phyloP scores from a whole-genome alignment of 2,888 invertebrate species.

The Cancer borealis region DNA sequence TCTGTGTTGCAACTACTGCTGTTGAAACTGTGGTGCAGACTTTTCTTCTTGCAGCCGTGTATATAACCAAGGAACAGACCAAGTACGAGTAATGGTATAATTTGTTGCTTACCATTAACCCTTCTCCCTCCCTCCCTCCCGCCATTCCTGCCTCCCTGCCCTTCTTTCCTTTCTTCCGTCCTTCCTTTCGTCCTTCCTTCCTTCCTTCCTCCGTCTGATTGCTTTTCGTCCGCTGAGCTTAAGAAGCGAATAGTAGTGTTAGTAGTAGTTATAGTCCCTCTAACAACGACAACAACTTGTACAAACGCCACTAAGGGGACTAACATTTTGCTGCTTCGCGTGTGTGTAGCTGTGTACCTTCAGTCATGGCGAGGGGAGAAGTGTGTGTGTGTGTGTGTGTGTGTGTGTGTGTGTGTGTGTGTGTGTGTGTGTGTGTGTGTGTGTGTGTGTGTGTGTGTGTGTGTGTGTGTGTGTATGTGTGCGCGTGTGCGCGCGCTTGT shows the following conservation, averaged over 20 bases:
- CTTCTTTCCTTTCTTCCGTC: background rate
- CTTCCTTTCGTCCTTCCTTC: background rate
- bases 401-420: background rate
- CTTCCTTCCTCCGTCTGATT: background rate
- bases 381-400: background rate
- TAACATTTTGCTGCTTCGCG: background rate
- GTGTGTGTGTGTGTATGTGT: too few species aligned
- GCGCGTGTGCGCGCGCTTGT: too few species aligned
- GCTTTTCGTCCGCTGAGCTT: background rate
- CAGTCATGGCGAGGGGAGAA: background rate
- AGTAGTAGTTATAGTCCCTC: background rate
- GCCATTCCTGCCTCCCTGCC: background rate
- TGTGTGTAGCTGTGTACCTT: background rate
- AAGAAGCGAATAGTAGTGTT: background rate
- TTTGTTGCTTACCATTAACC: conserved; percentile 39
- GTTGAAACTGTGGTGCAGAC: conserved; percentile 41
- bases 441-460: too few species aligned
- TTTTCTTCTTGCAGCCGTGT: background rate
- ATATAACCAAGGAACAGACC: conserved; percentile 25
- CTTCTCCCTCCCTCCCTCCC: conserved; percentile 5
- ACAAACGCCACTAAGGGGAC: background rate
- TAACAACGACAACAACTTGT: background rate
- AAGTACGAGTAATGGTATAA: conserved; percentile 37
- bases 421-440: too few species aligned
- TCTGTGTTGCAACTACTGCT: background rate